These are phyloP conservation scores for western clawed frog (Xenopus tropicalis) DNA, from an alignment of 2,113 vertebrate species.

Conservation along the genomic window UCB_Xtro_10.0 CM004446.2:137518001-137518500, in stretches of 20 bases:
- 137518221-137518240: conserved; percentile 67
- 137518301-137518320: conserved; percentile 75
- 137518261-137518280: conserved; percentile 72
- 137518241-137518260: conserved; percentile 76
- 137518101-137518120: too few species aligned
- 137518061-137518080: too few species aligned
- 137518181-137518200: conserved; percentile 3
- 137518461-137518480: conserved; percentile 91
- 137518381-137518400: conserved; percentile 84
- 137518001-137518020: too few species aligned
- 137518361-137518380: conserved; percentile 70
- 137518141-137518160: too few species aligned
- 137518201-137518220: conserved; percentile 86
- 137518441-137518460: conserved; percentile 84
- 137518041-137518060: too few species aligned
- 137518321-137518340: conserved; percentile 76
- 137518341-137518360: conserved; percentile 78
- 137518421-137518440: conserved; percentile 93
- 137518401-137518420: conserved; percentile 94
- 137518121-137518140: too few species aligned
- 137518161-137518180: too few species aligned
- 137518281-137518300: conserved; percentile 77
- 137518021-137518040: too few species aligned
- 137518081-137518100: too few species aligned
- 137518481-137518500: conserved; percentile 92